Percentiles rank a stretch among this genome's conserved stretches.
phyloP scores from a whole-genome alignment of 2,888 invertebrate species.

The Nemapogon koenigi region DNA sequence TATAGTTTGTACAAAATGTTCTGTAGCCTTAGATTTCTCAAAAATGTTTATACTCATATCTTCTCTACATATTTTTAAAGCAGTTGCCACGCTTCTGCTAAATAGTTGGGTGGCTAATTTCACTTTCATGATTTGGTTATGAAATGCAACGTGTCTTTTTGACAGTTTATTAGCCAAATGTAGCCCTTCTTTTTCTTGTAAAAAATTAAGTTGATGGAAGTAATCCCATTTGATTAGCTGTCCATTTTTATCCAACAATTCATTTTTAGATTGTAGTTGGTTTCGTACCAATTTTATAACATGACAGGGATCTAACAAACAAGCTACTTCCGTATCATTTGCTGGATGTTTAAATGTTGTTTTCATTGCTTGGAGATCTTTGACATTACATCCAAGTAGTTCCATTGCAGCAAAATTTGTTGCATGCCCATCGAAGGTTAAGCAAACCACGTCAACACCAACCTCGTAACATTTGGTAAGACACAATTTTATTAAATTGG shows the following conservation, averaged over 20 bases:
- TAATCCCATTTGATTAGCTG: constrained; percentile 10
- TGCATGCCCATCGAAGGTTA: constrained; percentile 24
- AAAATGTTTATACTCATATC: constrained; percentile 3
- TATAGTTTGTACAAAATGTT: constrained; percentile 13
- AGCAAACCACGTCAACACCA: constrained; percentile 17
- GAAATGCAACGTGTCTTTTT: constrained; percentile 13
- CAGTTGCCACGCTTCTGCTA: constrained; percentile 10
- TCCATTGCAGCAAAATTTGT: constrained; percentile 10
- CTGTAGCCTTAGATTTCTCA: constrained; percentile 11
- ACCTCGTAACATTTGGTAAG: constrained; percentile 17
- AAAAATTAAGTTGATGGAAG: not conserved
- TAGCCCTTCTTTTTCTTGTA: constrained; percentile 13
- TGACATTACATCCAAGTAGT: constrained; percentile 1
- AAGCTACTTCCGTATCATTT: constrained; percentile 13
- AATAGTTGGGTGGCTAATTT: constrained; percentile 16
- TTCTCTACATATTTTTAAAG: constrained; percentile 14
- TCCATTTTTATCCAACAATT: constrained; percentile 6
- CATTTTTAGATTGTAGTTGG: constrained; percentile 14
- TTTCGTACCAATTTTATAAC: constrained; percentile 17
- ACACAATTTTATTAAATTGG: constrained; percentile 18
- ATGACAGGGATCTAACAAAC: constrained; percentile 18
- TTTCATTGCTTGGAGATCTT: constrained; percentile 2
- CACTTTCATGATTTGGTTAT: constrained; percentile 17
- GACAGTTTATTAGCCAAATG: constrained; percentile 14
- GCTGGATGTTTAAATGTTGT: constrained; percentile 15